Base-by-base conservation (phyloP, 1,140 invertebrate genomes). In the Fopius arisanus region DNA sequence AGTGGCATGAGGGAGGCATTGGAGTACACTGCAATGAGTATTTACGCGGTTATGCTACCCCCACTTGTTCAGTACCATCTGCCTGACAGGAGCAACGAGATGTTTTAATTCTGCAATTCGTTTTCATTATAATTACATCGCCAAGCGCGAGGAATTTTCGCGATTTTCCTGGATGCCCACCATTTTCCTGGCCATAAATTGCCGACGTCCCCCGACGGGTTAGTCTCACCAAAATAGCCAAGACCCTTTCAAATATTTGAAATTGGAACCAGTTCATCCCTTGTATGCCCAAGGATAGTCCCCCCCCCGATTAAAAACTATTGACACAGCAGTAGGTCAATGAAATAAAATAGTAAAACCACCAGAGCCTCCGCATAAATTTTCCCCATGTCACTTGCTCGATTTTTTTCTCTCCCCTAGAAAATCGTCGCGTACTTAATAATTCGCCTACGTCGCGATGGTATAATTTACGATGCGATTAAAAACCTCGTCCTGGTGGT, bases 391-490 rank as follows among this genome's bases (percentile, higher is more conserved):
- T 48, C 16, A 16, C 16, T 48, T 48, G 7, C 43, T 48, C 43
- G 5, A 12, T 10, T 37, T 37, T 37, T 33, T 48, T 19, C n/a
- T n/a, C n/a, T n/a, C 43, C 43, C n/a, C n/a, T 48, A 2, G n/a
- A 19, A 48, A 48, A 16, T 48, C 16, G 14, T 48, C 5, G 43
- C 14, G 7, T 19, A 48, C 54, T 59, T 59, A 59, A 59, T 59
- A 59, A 59, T 59, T 59, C 54, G 54, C 54, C 54, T 59, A 59
- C 54, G 54, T 59, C 54, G 54, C 19, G 54, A 59, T 59, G 21
- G 54, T 21, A 59, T 59, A 59, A 59, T 59, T 59, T 59, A 59
- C 26, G 19, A 26, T 23, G 54, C 54, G 54, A 59, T 59, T 59
- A 59, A 59, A 28, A 59, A 14, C 54, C 14, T 16, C 23, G 54